These are phyloP conservation scores for Pachyrhynchus sulphureomaculatus DNA, from an alignment of 1,140 invertebrate species.

Conservation along the genomic window DNA sequence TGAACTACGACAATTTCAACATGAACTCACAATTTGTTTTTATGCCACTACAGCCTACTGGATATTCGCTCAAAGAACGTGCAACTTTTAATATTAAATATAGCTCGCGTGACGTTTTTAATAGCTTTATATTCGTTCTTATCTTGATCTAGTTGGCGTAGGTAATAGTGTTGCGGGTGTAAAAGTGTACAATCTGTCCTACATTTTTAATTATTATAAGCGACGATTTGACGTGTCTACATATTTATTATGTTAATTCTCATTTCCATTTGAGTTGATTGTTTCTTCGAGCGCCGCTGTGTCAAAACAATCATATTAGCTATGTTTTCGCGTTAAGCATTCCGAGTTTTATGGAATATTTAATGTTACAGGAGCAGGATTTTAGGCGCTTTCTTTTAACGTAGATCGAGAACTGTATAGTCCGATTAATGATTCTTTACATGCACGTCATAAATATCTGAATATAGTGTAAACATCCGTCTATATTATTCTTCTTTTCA, in stretches of 20 bases:
- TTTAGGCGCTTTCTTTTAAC: no score
- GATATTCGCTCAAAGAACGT: not conserved
- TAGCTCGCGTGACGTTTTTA: slow-evolving; percentile 25
- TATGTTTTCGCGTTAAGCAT: no score
- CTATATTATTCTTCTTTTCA: no score
- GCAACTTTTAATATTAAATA: slow-evolving; percentile 15
- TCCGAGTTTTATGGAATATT: no score
- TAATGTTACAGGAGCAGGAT: no score
- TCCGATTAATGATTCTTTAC: no score
- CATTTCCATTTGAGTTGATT: slow-evolving; percentile 1
- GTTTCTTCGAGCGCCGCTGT: not conserved
- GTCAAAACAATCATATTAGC: not conserved
- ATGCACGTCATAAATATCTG: no score
- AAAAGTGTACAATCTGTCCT: slow-evolving; percentile 26
- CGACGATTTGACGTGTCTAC: slow-evolving; percentile 22
- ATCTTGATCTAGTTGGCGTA: slow-evolving; percentile 13
- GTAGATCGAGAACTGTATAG: no score
- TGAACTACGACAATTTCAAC: no score
- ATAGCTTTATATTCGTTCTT: slow-evolving; percentile 20
- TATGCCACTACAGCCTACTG: not conserved
- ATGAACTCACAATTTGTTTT: no score
- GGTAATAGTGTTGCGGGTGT: slow-evolving; percentile 28
- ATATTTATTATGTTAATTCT: slow-evolving; percentile 20
- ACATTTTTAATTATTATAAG: slow-evolving; percentile 29
- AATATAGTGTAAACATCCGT: no score